A percentile compares a stretch with the other conserved stretches of the same genome.
Evolutionary conservation across 1,140 invertebrate genomes (phyloP).

Genomic region (Pseudomyrmex pallidus): DNA sequence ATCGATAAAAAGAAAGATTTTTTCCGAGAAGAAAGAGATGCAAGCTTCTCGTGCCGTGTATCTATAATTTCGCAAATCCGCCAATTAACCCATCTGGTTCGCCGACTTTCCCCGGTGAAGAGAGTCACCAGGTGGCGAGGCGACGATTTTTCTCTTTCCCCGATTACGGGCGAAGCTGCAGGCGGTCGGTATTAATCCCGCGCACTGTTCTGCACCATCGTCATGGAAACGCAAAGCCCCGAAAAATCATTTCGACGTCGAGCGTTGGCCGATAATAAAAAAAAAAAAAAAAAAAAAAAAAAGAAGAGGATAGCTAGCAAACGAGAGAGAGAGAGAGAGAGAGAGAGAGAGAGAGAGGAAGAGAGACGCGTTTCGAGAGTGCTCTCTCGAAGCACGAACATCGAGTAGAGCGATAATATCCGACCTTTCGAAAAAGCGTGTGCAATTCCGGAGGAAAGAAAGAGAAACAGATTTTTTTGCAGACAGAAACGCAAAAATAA

Average conservation of each 20-base stretch:
- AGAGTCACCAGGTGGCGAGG: slow-evolving; percentile 50
- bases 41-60: not conserved
- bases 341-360: not conserved
- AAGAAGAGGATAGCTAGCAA: slow-evolving; percentile 14
- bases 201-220: slow-evolving; percentile 58
- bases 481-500: not conserved
- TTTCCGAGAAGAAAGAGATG: not conserved
- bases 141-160: slow-evolving; percentile 51
- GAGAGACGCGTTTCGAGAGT: slow-evolving; percentile 51
- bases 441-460: slow-evolving; percentile 18
- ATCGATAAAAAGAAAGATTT: no score
- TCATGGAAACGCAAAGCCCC: slow-evolving; percentile 67
- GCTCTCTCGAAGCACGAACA: slow-evolving; percentile 44
- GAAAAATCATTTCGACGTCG: slow-evolving; percentile 67
- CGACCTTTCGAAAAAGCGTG: slow-evolving; percentile 38
- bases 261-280: slow-evolving; percentile 63
- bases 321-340: slow-evolving; percentile 16
- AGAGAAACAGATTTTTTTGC: slow-evolving; percentile 27
- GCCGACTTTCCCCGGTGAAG: slow-evolving; percentile 1
- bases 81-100: slow-evolving; percentile 40
- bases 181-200: slow-evolving; percentile 57
- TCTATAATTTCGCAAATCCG: slow-evolving; percentile 44
- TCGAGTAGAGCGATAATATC: slow-evolving; percentile 53
- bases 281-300: slow-evolving; percentile 13
- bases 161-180: slow-evolving; percentile 50